These are phyloP conservation scores for Caenorhabditis panamensis DNA, from an alignment of 2,888 invertebrate species.

Conservation along the genomic window DNA sequence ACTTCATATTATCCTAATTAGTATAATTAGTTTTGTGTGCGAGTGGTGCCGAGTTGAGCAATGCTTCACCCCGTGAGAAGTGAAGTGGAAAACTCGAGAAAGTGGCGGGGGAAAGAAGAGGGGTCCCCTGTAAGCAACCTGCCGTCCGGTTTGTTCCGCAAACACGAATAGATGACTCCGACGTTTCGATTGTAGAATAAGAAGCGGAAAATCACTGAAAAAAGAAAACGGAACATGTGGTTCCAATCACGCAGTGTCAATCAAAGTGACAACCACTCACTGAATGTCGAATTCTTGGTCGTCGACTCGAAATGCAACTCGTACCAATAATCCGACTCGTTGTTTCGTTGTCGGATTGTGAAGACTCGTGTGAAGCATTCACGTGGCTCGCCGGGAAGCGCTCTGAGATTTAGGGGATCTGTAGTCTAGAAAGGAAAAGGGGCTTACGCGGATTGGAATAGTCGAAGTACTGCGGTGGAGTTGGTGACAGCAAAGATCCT, in stretches of 20 bases:
- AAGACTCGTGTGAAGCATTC: slow-evolving; percentile 71
- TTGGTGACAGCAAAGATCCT: slow-evolving; percentile 63
- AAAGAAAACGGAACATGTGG: slow-evolving; percentile 35
- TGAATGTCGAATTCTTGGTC: slow-evolving; percentile 67
- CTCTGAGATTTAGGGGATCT: slow-evolving; percentile 34
- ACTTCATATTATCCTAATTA: slow-evolving; percentile 61
- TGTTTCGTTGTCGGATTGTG: slow-evolving; percentile 62
- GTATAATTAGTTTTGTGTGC: slow-evolving; percentile 56
- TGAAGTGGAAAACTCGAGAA: slow-evolving; percentile 11
- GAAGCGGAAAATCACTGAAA: slow-evolving; percentile 73
- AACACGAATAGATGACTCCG: slow-evolving; percentile 72
- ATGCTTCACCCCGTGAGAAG: neutral
- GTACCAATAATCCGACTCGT: slow-evolving; percentile 64
- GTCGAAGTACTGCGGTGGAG: slow-evolving; percentile 65
- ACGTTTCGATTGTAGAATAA: slow-evolving; percentile 74
- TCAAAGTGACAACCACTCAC: slow-evolving; percentile 54
- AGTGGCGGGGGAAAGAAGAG: slow-evolving; percentile 1
- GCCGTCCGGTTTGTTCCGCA: slow-evolving; percentile 66
- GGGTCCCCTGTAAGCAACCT: slow-evolving; percentile 31
- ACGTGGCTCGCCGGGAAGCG: slow-evolving; percentile 66
- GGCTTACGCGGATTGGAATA: slow-evolving; percentile 71
- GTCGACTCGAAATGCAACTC: slow-evolving; percentile 69
- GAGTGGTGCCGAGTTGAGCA: neutral
- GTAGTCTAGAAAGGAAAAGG: neutral
- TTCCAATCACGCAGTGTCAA: slow-evolving; percentile 37